These are phyloP conservation scores for Anodontia alba DNA, from an alignment of 2,888 invertebrate genomes.

Conservation along the genomic window DNA sequence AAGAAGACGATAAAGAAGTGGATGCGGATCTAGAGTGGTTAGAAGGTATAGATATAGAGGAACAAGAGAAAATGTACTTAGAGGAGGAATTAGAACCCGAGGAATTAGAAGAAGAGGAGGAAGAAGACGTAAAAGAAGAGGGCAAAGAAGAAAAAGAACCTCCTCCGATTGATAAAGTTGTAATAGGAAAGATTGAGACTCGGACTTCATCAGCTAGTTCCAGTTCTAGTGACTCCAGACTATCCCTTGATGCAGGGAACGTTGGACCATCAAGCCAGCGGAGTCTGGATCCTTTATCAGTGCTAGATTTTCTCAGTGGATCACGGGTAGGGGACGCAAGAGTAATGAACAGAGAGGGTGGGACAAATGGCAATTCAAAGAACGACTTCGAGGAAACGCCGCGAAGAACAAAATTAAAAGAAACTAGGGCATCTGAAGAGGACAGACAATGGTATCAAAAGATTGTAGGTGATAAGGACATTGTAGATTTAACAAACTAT, in stretches of 20 bases:
- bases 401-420: constrained; percentile 20
- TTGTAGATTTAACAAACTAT: constrained; percentile 60
- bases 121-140: not conserved
- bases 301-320: constrained; percentile 54
- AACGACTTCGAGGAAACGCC: not conserved
- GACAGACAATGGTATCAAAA: constrained; percentile 66
- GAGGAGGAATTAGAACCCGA: not conserved
- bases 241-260: constrained; percentile 26
- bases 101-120: constrained; percentile 12
- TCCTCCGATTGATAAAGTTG: not conserved
- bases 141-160: not conserved
- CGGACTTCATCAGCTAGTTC: not conserved
- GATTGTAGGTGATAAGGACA: constrained; percentile 65
- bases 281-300: constrained; percentile 40
- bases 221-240: not conserved
- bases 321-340: constrained; percentile 27
- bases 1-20: not conserved
- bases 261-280: constrained; percentile 58
- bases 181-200: not conserved
- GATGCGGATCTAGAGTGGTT: not conserved
- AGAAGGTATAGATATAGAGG: not conserved
- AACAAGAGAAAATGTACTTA: not conserved
- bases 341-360: not conserved
- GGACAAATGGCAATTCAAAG: not conserved
- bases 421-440: constrained; percentile 37